phyloP scores from a whole-genome alignment of 2,888 invertebrate species.

The Alloscopus bannaensis region DNA sequence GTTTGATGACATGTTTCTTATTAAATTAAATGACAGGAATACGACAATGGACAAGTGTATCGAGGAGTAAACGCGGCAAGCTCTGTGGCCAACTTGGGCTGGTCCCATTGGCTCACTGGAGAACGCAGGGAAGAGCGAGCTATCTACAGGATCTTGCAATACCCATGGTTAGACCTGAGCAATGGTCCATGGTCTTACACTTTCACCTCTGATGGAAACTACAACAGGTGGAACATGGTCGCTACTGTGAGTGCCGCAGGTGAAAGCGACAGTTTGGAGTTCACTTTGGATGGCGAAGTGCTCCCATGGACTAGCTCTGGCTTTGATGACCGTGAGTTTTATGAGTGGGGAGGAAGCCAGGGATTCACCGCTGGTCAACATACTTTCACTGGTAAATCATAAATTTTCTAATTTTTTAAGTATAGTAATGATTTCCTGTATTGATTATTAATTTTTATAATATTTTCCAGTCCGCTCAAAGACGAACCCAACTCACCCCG shows the following conservation, averaged over 20 bases:
- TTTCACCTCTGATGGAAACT: conserved; percentile 65
- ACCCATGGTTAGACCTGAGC: conserved; percentile 64
- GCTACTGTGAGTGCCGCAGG: conserved; percentile 65
- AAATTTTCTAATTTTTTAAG: background rate
- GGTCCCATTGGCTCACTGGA: conserved; percentile 64
- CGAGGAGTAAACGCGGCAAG: conserved; percentile 62
- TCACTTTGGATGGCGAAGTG: conserved; percentile 64
- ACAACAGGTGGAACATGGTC: conserved; percentile 60
- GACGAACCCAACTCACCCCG: conserved; percentile 55
- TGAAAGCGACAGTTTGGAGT: conserved; percentile 61
- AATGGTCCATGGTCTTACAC: conserved; percentile 34
- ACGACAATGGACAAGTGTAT: conserved; percentile 63
- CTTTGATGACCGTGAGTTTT: conserved; percentile 69
- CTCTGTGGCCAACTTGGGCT: conserved; percentile 48
- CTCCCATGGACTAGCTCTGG: conserved; percentile 64
- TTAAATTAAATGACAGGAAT: conserved; percentile 55
- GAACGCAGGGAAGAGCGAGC: conserved; percentile 56
- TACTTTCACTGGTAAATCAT: conserved; percentile 45
- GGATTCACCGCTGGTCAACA: conserved; percentile 63
- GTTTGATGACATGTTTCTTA: conserved; percentile 2
- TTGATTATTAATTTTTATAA: no score
- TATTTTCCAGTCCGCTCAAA: conserved; percentile 56
- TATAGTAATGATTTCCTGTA: no score
- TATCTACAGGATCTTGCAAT: conserved; percentile 62
- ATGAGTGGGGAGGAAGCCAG: conserved; percentile 62